Conservation (phyloP, 35 echinoderm and acorn worm genomes). For the Eucidaris tribuloides region DNA sequence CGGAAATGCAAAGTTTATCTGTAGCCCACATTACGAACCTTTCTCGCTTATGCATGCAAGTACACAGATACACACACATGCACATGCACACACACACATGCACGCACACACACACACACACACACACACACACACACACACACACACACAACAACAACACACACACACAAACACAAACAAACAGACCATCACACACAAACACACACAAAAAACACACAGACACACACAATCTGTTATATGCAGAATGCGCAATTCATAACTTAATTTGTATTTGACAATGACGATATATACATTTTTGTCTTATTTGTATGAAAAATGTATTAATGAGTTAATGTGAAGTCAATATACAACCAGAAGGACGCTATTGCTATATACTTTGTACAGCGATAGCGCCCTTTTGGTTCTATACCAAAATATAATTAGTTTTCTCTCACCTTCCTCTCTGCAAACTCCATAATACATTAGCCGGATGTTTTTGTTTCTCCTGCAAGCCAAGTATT, state of each 20-base stretch:
- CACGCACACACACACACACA: no score
- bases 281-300: neutral
- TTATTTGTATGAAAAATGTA: neutral
- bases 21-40: no score
- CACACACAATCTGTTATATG: neutral
- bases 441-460: constrained; percentile 64
- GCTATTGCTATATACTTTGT: no score
- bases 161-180: no score
- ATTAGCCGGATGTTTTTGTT: constrained; percentile 9
- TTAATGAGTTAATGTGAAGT: neutral
- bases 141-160: neutral
- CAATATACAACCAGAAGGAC: neutral
- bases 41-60: no score
- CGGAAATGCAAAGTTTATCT: neutral
- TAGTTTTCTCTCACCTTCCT: constrained; percentile 34
- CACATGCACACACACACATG: no score
- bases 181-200: no score
- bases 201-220: no score
- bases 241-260: neutral
- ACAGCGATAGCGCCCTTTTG: no score
- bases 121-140: no score
- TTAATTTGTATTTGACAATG: neutral
- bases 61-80: no score
- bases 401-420: no score
- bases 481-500: constrained; percentile 33